These are phyloP conservation scores for Artibeus jamaicensis DNA, from an alignment of 2,797 vertebrate species.

Conservation along the genomic window DNA sequence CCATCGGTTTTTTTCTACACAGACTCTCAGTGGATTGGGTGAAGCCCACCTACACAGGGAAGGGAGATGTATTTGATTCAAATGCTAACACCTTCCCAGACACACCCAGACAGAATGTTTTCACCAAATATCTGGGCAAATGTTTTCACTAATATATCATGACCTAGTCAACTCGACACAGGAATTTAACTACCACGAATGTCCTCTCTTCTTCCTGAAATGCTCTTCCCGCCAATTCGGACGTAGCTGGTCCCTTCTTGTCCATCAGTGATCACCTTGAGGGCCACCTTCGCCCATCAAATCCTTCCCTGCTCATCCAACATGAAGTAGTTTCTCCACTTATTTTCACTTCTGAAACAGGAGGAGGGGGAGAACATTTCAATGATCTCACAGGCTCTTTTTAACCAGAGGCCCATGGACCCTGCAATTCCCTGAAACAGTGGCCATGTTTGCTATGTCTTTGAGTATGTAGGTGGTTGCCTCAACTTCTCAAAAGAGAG, in stretches of 20 bases:
- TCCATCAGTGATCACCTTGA: background rate
- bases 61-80: background rate
- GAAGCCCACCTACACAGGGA: background rate
- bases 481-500: background rate
- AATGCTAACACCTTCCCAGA: background rate
- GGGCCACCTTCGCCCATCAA: background rate
- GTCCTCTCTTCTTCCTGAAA: background rate
- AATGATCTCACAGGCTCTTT: background rate
- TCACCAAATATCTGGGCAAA: background rate
- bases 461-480: background rate
- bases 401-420: background rate
- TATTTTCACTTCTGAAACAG: background rate
- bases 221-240: background rate
- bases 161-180: background rate
- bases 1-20: background rate
- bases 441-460: background rate
- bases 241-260: background rate
- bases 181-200: background rate
- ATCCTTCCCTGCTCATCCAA: background rate
- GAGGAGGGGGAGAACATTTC: background rate
- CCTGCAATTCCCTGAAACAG: background rate
- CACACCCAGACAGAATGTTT: background rate
- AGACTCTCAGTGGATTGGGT: background rate
- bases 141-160: rapidly evolving
- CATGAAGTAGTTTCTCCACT: background rate